Evolutionary conservation across 2,113 vertebrate species (phyloP).

Genomic region (Eonycteris spelaea): DNA sequence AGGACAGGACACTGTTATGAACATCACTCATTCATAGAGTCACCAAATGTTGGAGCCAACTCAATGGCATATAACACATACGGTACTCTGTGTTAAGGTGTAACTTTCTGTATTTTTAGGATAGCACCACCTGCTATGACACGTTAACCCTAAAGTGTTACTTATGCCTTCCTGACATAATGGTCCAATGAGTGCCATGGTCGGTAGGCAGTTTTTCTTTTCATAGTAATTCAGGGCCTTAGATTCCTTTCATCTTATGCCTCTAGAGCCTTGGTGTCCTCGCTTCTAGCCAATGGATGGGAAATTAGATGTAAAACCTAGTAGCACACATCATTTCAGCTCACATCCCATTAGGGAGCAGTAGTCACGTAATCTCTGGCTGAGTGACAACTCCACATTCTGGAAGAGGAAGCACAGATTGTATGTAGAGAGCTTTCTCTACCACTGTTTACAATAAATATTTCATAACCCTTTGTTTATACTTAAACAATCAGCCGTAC

Average conservation of each 20-base stretch:
- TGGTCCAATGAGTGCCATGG: not conserved
- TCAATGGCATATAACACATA: not conserved
- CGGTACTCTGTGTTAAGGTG: not conserved
- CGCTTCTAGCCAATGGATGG: not conserved
- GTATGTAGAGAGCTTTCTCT: not conserved
- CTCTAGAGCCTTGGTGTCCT: not conserved
- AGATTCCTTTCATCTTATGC: not conserved
- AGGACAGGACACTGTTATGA: not conserved
- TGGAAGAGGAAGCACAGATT: not conserved
- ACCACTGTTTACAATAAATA: not conserved
- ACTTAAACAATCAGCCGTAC: not conserved
- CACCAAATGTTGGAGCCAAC: not conserved
- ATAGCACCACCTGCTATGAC: not conserved
- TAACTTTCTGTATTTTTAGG: not conserved
- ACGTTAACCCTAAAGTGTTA: not conserved
- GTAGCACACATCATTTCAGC: not conserved
- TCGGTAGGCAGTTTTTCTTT: not conserved
- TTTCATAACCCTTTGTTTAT: not conserved
- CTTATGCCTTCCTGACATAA: not conserved
- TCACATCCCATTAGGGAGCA: not conserved
- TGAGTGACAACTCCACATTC: not conserved
- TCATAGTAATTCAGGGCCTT: not conserved
- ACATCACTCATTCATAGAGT: not conserved
- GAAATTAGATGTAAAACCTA: not conserved
- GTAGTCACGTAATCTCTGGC: not conserved